phyloP scores from a whole-genome alignment of 2,113 vertebrate species.

The Pomatostomus ruficeps region DNA sequence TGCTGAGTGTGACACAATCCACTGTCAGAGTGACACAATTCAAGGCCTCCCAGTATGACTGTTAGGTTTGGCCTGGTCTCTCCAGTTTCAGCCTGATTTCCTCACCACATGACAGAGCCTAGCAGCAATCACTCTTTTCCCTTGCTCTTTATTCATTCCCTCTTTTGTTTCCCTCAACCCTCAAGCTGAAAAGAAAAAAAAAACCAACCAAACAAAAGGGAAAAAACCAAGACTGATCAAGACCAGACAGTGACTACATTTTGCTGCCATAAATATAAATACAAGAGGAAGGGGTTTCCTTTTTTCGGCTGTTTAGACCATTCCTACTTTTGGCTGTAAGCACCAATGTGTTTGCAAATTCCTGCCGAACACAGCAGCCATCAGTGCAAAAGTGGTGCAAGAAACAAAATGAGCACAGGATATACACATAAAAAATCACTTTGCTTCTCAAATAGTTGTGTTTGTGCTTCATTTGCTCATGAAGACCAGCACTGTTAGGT shows the following conservation, averaged over 20 bases:
- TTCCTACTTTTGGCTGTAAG: not conserved
- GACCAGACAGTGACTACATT: not conserved
- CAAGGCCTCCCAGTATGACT: not conserved
- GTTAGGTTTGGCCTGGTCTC: not conserved
- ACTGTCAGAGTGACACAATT: not conserved
- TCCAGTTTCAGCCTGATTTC: slow-evolving; percentile 54
- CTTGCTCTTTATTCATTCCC: not conserved
- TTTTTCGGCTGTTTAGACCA: not conserved
- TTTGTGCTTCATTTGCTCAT: not conserved
- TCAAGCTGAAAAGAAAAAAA: not conserved
- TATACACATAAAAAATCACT: not conserved
- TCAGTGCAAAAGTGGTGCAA: not conserved
- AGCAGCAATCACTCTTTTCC: not conserved
- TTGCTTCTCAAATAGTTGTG: not conserved
- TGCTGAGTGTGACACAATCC: not conserved
- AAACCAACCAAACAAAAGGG: not conserved
- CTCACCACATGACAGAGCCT: not conserved
- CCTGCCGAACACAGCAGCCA: not conserved
- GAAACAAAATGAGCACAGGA: not conserved
- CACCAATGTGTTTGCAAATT: not conserved
- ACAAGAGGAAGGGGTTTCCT: slow-evolving; percentile 15
- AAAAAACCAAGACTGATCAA: not conserved
- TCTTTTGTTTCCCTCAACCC: slow-evolving; percentile 22
- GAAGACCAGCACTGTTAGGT: not conserved
- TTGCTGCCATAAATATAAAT: slow-evolving; percentile 12